A percentile compares a stretch with the other conserved stretches of the same genome.
phyloP scores from a whole-genome alignment of 2,888 invertebrate species.

The Heliothis peltigera region DNA sequence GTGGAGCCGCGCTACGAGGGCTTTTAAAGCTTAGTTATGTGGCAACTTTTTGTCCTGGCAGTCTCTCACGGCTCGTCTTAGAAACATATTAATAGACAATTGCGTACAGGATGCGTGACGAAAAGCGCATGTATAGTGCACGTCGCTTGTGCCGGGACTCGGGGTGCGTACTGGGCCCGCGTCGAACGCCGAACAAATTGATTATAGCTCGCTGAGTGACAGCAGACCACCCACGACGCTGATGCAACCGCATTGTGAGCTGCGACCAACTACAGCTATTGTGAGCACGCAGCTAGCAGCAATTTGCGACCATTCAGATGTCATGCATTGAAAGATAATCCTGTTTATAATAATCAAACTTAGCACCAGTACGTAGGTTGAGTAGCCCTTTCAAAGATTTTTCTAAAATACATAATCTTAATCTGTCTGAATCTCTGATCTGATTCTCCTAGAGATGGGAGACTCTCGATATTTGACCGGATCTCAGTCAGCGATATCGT shows the following conservation, averaged over 20 bases:
- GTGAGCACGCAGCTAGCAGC: slow-evolving; percentile 61
- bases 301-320: slow-evolving; percentile 71
- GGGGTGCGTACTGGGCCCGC: slow-evolving; percentile 65
- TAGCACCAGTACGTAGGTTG: slow-evolving; percentile 29
- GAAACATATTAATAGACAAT: slow-evolving; percentile 69
- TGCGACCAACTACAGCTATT: slow-evolving; percentile 68
- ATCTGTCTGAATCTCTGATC: too few relatives aligned
- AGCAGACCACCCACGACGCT: slow-evolving; percentile 84
- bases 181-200: slow-evolving; percentile 87
- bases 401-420: slow-evolving; percentile 16
- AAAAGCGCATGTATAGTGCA: slow-evolving; percentile 76
- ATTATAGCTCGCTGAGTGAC: slow-evolving; percentile 84
- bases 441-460: background rate
- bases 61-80: slow-evolving; percentile 49
- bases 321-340: slow-evolving; percentile 66
- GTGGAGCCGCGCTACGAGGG: slow-evolving; percentile 3
- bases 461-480: background rate
- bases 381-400: slow-evolving; percentile 11
- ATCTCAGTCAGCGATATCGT: background rate
- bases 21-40: slow-evolving; percentile 28
- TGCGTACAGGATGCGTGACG: slow-evolving; percentile 82
- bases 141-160: slow-evolving; percentile 62
- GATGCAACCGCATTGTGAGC: slow-evolving; percentile 70
- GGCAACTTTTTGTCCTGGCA: slow-evolving; percentile 33
- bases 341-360: slow-evolving; percentile 48